Evolutionary conservation across 2,888 invertebrate genomes (phyloP).

Genomic region (Andrena fulva): DNA sequence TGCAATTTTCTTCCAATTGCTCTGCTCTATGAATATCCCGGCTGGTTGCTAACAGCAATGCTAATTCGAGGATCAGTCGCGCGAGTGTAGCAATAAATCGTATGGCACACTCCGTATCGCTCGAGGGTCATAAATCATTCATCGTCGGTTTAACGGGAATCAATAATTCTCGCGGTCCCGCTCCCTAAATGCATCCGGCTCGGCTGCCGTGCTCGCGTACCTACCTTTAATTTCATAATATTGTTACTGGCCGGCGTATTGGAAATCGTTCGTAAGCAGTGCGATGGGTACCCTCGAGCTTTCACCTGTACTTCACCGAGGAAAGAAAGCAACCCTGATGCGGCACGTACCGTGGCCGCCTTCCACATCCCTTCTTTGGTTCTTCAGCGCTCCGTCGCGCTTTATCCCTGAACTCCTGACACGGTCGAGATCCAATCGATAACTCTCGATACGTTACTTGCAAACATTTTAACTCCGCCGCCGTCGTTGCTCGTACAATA

Average conservation of each 20-base stretch:
- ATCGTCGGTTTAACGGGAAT: constrained; percentile 38
- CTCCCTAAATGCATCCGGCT: not conserved
- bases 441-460: constrained; percentile 72
- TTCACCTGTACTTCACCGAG: constrained; percentile 60
- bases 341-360: constrained; percentile 69
- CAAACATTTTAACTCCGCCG: constrained; percentile 73
- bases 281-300: constrained; percentile 61
- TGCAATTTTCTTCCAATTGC: not conserved
- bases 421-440: constrained; percentile 74
- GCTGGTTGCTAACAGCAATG: constrained; percentile 23
- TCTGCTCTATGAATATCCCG: constrained; percentile 10
- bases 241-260: constrained; percentile 42
- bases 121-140: constrained; percentile 51
- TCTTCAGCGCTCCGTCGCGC: constrained; percentile 56
- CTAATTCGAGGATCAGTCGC: constrained; percentile 41
- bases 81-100: constrained; percentile 43
- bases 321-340: constrained; percentile 66
- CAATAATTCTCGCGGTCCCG: constrained; percentile 42
- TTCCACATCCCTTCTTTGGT: constrained; percentile 57
- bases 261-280: constrained; percentile 65
- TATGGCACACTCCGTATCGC: not conserved
- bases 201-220: not conserved
- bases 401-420: constrained; percentile 73
- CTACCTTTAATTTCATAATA: constrained; percentile 29
- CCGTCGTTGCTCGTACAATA: constrained; percentile 12